phyloP scores from a whole-genome alignment of 2,113 vertebrate genomes.

The Elephas maximus region DNA sequence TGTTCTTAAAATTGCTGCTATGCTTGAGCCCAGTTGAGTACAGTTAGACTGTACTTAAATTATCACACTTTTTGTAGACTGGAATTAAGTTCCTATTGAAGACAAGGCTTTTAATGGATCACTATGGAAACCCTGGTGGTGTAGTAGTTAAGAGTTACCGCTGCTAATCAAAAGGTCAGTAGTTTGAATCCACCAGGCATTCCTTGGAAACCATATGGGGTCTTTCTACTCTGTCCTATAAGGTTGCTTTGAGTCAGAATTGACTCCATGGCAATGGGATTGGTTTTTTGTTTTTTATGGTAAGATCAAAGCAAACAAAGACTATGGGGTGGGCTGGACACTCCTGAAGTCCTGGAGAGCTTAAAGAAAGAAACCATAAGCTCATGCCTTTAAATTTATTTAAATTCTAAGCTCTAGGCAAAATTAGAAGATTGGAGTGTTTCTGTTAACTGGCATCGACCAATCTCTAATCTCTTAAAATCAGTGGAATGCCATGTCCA shows the following conservation, averaged over 20 bases:
- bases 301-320: background rate
- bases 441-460: conserved; percentile 3
- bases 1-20: no score
- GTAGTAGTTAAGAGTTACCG: no score
- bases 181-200: no score
- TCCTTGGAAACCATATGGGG: no score
- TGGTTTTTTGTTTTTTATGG: background rate
- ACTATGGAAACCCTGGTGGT: no score
- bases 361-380: background rate
- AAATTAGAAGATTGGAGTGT: conserved; percentile 17
- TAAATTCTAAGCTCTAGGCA: background rate
- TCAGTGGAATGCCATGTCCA: background rate
- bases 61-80: background rate
- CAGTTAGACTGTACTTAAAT: conserved; percentile 1
- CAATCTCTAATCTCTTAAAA: conserved; percentile 47
- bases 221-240: no score
- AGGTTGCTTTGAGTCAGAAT: no score
- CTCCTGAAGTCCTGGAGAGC: background rate
- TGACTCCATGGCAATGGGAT: no score
- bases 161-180: no score
- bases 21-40: no score
- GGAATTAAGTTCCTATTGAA: background rate
- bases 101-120: background rate
- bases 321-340: background rate
- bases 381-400: background rate